A percentile compares a stretch with the other conserved stretches of the same genome.
Evolutionary conservation across 2,888 invertebrate genomes (phyloP).

Genomic region (Pinctada fucata): DNA sequence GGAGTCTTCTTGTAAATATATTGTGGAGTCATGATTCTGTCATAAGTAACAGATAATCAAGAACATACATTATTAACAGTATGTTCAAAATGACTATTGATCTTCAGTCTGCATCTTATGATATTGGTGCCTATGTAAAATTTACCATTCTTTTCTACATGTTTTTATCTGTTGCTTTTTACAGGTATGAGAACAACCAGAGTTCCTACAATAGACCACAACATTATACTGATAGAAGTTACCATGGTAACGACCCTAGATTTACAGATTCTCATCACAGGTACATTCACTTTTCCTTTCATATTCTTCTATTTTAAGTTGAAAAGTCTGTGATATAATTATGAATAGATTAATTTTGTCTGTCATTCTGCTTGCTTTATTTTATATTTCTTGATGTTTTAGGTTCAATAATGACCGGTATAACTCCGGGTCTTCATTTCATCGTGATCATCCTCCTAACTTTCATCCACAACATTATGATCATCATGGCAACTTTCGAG

Average conservation of each 20-base stretch:
- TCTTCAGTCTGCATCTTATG: too few relatives aligned
- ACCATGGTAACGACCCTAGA: constrained; percentile 46
- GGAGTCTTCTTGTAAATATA: too few relatives aligned
- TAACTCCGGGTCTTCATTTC: constrained; percentile 33
- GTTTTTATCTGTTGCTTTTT: constrained; percentile 8
- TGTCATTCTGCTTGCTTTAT: too few relatives aligned
- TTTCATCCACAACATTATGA: constrained; percentile 40
- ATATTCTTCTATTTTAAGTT: too few relatives aligned
- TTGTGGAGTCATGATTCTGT: too few relatives aligned
- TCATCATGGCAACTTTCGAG: constrained; percentile 36
- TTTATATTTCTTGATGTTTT: neutral
- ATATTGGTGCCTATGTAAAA: too few relatives aligned
- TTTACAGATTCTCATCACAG: constrained; percentile 48
- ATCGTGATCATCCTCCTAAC: constrained; percentile 30
- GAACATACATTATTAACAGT: too few relatives aligned
- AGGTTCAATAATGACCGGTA: constrained; percentile 59
- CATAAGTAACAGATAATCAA: too few relatives aligned
- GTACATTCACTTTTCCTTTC: constrained; percentile 10
- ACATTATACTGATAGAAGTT: constrained; percentile 47
- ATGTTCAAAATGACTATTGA: too few relatives aligned
- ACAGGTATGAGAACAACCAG: constrained; percentile 56
- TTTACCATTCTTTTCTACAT: too few relatives aligned
- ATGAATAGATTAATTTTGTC: too few relatives aligned
- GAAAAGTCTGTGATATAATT: too few relatives aligned
- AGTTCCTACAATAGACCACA: constrained; percentile 47